These are phyloP conservation scores for Hycleus phaleratus DNA, from an alignment of 1,140 invertebrate genomes.

Conservation along the genomic window DNA sequence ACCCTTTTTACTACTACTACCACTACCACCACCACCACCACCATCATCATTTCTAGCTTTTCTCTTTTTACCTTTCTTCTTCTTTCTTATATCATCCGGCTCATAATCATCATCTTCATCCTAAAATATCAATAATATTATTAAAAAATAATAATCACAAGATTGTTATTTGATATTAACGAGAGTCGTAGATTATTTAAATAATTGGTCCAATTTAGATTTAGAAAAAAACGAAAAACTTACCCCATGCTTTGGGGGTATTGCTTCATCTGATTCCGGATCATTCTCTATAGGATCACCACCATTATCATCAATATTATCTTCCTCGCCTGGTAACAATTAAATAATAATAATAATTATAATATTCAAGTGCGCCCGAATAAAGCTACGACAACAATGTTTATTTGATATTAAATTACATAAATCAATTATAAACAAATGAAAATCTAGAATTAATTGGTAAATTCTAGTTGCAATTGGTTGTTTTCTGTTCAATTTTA, in stretches of 20 bases:
- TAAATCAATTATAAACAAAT: too few species aligned
- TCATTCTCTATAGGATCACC: conserved; percentile 53
- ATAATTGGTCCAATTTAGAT: not conserved
- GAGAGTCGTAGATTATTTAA: too few species aligned
- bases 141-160: not conserved
- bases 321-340: conserved; percentile 55
- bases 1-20: conserved; percentile 56
- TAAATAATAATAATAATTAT: conserved; percentile 12
- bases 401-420: too few species aligned
- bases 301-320: conserved; percentile 55
- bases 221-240: conserved; percentile 1
- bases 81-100: conserved; percentile 71
- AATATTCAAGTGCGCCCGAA: not conserved
- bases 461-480: too few species aligned
- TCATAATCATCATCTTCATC: conserved; percentile 83
- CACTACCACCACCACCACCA: too few species aligned
- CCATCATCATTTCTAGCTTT: conserved; percentile 73
- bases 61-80: conserved; percentile 86
- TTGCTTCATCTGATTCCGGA: conserved; percentile 63
- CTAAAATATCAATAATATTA: conserved; percentile 35
- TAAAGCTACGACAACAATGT: too few species aligned
- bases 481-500: too few species aligned
- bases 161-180: not conserved
- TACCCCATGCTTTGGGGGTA: conserved; percentile 44
- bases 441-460: too few species aligned